Base-by-base conservation (phyloP, 64 coral and sea anemone species). In the Hydrozoanthus tunicans region DNA sequence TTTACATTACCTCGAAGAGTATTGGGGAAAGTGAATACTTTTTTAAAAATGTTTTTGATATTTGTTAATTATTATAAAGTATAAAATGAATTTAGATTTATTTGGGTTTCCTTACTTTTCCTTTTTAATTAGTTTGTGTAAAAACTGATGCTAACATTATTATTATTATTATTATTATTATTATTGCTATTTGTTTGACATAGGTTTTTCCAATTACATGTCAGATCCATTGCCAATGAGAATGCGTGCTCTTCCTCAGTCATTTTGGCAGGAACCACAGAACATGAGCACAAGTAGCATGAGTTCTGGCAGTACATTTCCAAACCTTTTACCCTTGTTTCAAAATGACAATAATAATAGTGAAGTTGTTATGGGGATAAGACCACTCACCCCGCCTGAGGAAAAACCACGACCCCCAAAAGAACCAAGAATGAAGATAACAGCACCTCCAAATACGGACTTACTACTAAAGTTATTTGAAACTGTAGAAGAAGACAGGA, bases 261-360 rank as follows among this genome's bases (percentile, higher is more conserved):
- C 96, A n/a, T 98, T 98, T 78, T 98, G 94, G 85, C 93, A 95
- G 15, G 93, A 98, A 89, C 96, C 96, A 3, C 78, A 95, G 74
- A 73, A 93, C 17, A 94, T 98, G 74, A 93, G 92, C 7, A 95
- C 94, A 11, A 98, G 96, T 79, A 95, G 93, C 25, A 78, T 98
- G 88, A 93, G 91, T 69, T 90, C 93, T 27, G 92, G 93, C 24
- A 94, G 93, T 61, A 93, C 94, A 58, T 91, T 95, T 56, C 91
- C 94, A 70, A 81, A 79, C 4, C 80, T 93, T 79, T 92, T 92
- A 84, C 94, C 96, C 57, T 86, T 98, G 43, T 98, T 95, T 81
- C 89, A 95, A 53, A 93, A 98, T 90, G 96, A 91, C 57, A 95
- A 98, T 93, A 98, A 98, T 60, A 95, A 94, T 64, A 91, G 94